phyloP scores from a whole-genome alignment of 2,888 invertebrate genomes.

The Girardia tigrina region DNA sequence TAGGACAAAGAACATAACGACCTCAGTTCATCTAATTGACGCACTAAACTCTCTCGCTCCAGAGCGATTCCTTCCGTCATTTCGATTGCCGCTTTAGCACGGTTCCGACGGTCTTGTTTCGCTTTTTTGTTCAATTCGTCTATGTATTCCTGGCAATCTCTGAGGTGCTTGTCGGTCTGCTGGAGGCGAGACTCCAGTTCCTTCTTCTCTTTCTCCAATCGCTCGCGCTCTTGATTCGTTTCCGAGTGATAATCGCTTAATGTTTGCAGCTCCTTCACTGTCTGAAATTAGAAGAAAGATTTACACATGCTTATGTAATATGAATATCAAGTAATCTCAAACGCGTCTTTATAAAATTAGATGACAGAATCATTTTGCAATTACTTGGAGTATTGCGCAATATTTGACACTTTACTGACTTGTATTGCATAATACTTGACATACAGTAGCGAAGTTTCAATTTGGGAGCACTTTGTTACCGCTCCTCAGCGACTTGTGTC shows the following conservation, averaged over 20 bases:
- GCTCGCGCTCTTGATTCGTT: conserved; percentile 50
- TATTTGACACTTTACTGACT: too few relatives aligned
- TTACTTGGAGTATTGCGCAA: too few relatives aligned
- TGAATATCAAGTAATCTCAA: too few relatives aligned
- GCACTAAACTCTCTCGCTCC: conserved; percentile 52
- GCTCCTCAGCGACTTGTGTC: too few relatives aligned
- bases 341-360: too few relatives aligned
- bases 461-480: too few relatives aligned
- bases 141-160: conserved; percentile 48
- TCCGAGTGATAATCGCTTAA: conserved; percentile 45
- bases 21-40: conserved; percentile 51
- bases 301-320: too few relatives aligned
- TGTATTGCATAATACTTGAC: too few relatives aligned
- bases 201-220: conserved; percentile 46
- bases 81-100: conserved; percentile 50
- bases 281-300: too few relatives aligned
- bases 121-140: conserved; percentile 45
- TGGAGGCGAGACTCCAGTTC: conserved; percentile 45
- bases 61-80: conserved; percentile 51
- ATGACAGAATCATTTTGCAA: too few relatives aligned
- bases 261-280: conserved; percentile 45
- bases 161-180: conserved; percentile 45
- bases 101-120: conserved; percentile 47
- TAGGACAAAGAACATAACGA: too few relatives aligned
- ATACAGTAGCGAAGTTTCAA: too few relatives aligned